Evolutionary conservation across 2,888 invertebrate species (phyloP), one percentile per base, ranked within the genome.

Genomic region (Zonitis immaculata): DNA sequence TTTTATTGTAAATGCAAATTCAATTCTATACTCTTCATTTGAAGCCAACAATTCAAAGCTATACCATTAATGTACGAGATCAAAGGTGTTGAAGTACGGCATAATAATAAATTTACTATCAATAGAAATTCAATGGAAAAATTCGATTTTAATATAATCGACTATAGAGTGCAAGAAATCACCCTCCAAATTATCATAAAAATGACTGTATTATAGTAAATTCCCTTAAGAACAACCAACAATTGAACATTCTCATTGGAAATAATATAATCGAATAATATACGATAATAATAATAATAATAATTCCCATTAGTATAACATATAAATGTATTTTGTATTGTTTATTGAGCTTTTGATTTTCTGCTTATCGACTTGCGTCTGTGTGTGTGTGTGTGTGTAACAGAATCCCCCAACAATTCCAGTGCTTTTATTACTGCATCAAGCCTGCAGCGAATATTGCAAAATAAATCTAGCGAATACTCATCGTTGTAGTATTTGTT

Each of bases 51-150:
- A 39, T 39, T 39, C 11, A 20, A 22, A 22, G 3, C 5, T 5
- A 22, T 4, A 22, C 22, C 22, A 5, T 5, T 22, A 22, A 4
- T 5, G 3, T 4, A 6, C 3, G 11, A 11, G 44, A 44, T 44
- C 27, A 44, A 44, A 44, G 44, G 8, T 44, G 20, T 45, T 45
- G 6, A 45, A 7, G n/a, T n/a, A n/a, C n/a, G n/a, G n/a, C n/a
- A n/a, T n/a, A n/a, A n/a, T n/a, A n/a, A n/a, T n/a, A n/a, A n/a
- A n/a, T n/a, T n/a, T n/a, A n/a, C n/a, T n/a, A n/a, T n/a, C n/a
- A n/a, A n/a, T n/a, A n/a, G n/a, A n/a, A n/a, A n/a, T n/a, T n/a
- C n/a, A n/a, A n/a, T n/a, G n/a, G n/a, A n/a, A n/a, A n/a, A 5
- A 5, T 5, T 22, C 22, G 3, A 22, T 5, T 22, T 4, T 22